These are phyloP conservation scores for Megaceryle maxima DNA, from an alignment of 2,113 vertebrate species.

Conservation along the genomic window DNA sequence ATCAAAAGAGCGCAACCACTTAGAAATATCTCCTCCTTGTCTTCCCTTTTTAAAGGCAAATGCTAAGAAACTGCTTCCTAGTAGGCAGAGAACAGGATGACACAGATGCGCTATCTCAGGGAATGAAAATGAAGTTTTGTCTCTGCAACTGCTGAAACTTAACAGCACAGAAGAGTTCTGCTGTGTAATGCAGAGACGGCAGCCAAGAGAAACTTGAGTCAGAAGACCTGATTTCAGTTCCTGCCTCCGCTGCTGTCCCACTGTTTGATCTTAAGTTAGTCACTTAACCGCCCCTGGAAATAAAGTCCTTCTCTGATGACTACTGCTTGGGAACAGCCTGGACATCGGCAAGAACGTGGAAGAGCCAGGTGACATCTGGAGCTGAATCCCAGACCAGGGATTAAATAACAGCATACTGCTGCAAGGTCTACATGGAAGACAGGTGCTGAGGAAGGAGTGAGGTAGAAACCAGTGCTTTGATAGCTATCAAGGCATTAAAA, in stretches of 20 bases:
- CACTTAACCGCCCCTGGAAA: slow-evolving; percentile 13
- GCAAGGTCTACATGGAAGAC: background rate
- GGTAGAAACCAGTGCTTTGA: background rate
- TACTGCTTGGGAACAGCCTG: slow-evolving; percentile 8
- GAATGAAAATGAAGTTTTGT: slow-evolving; percentile 11
- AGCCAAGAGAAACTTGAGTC: slow-evolving; percentile 53
- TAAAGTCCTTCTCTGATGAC: slow-evolving; percentile 16
- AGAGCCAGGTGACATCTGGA: background rate
- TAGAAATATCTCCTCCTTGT: slow-evolving; percentile 12
- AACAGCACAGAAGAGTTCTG: background rate
- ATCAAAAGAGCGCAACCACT: slow-evolving; percentile 43
- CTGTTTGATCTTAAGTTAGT: slow-evolving; percentile 56
- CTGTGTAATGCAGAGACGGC: background rate
- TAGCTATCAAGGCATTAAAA: background rate
- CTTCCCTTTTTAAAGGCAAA: slow-evolving; percentile 19
- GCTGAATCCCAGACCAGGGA: background rate
- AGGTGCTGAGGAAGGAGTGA: background rate
- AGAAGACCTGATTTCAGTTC: slow-evolving; percentile 42
- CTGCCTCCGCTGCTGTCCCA: background rate
- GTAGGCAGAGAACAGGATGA: slow-evolving; percentile 28
- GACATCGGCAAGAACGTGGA: background rate
- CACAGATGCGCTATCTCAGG: background rate
- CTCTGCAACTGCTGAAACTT: background rate
- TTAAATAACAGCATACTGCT: background rate
- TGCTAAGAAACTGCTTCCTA: slow-evolving; percentile 1